Evolutionary conservation across 2,113 vertebrate genomes (phyloP).

Genomic region (Sylvicapra grimmia): DNA sequence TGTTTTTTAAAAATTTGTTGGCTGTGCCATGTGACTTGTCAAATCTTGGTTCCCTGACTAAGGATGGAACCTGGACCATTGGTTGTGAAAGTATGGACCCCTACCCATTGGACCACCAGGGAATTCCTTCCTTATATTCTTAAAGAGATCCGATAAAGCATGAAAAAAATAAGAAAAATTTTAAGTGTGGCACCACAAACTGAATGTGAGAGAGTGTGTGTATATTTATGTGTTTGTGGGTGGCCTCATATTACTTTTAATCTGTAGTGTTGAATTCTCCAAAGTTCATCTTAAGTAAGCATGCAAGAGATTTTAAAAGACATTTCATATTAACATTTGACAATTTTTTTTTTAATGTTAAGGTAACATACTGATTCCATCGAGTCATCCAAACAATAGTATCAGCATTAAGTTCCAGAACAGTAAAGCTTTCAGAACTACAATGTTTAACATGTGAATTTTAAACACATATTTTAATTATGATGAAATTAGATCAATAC

Average conservation of each 20-base stretch:
- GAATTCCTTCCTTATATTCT: not conserved
- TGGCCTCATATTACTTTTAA: not conserved
- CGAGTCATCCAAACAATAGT: not conserved
- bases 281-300: not conserved
- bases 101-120: not conserved
- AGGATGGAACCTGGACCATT: not conserved
- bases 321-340: slow-evolving; percentile 1
- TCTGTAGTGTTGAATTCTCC: not conserved
- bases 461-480: not conserved
- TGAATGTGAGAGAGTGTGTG: not conserved
- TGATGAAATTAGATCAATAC: not conserved
- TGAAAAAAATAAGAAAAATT: not conserved
- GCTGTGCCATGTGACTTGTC: not conserved
- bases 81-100: not conserved
- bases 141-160: not conserved
- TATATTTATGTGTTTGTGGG: not conserved
- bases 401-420: not conserved
- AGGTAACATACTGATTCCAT: not conserved
- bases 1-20: not conserved
- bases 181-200: not conserved
- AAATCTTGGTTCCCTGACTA: not conserved
- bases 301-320: not conserved
- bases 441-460: not conserved
- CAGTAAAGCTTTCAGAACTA: not conserved
- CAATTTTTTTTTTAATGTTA: not conserved